Base-by-base conservation (phyloP, 2,888 invertebrate genomes). In the Arctia plantaginis region DNA sequence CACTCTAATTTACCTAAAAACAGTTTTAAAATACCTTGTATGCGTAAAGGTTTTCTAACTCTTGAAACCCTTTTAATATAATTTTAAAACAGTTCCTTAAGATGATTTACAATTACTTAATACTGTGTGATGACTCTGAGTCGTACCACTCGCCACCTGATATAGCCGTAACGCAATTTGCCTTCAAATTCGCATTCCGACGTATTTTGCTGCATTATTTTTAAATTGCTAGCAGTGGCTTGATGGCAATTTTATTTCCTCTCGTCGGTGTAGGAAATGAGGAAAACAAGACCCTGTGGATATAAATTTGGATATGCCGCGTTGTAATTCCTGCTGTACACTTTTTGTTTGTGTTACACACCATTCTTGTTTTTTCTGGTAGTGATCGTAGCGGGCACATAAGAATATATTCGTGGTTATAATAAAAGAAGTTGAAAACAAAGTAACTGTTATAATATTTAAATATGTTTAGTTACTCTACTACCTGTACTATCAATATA, bases 171-270 rank as follows among this genome's bases (percentile, higher is more conserved):
- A 89, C 91, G 91, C 93, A 93, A 93, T 94, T 92, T 91, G 88
- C 90, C 87, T 89, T 88, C 86, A 87, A 91, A 92, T 88, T 90
- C 92, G 80, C 90, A 91, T 91, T 91, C 89, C 90, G 85, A 87
- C 91, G 89, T 90, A 92, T 93, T 93, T 93, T 92, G 92, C 91
- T 88, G 90, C 92, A 93, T 95, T 94, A 93, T 93, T 93, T 94
- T 93, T 91, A 93, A 94, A 94, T 94, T 94, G 93, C 92, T 90
- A 91, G 87, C 92, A 90, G 86, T 85, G 89, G 91, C 91, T 91
- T 93, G 92, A 94, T 94, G 92, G 93, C 91, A 89, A 93, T 94
- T 94, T 94, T 94, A 94, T 95, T 94, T 94, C 92, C 93, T 92
- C 88, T 88, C 88, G 89, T 86, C 88, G 89, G 84, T 87, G 88